A percentile compares a stretch with the other conserved stretches of the same genome.
These are phyloP conservation scores for Petrosia ficiformis DNA, from an alignment of 37 sponge, comb jelly and placozoan species.

Conservation along the genomic window DNA sequence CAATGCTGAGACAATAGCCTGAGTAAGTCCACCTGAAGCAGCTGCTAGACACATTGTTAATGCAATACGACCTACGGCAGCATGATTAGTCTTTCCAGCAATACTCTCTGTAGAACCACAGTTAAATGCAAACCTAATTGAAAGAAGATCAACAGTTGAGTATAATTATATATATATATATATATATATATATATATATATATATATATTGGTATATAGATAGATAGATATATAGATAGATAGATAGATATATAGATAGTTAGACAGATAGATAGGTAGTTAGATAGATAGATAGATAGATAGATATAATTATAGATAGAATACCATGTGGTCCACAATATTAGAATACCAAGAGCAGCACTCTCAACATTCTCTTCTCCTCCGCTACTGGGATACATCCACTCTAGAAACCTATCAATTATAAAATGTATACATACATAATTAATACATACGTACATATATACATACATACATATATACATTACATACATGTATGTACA, in stretches of 20 bases:
- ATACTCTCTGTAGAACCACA: constrained; percentile 79
- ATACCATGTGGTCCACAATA: constrained; percentile 85
- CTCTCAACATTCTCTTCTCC: constrained; percentile 87
- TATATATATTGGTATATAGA: too few species aligned
- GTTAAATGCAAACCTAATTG: constrained; percentile 85
- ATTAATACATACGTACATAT: not conserved
- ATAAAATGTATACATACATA: not conserved
- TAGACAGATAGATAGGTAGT: too few species aligned
- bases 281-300: too few species aligned
- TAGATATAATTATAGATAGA: too few species aligned
- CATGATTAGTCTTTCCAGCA: constrained; percentile 49
- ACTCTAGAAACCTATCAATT: constrained; percentile 48
- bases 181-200: not conserved
- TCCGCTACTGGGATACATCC: constrained; percentile 82
- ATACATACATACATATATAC: too few species aligned
- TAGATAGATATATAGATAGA: too few species aligned
- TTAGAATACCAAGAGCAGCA: constrained; percentile 85
- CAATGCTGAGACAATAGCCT: constrained; percentile 60
- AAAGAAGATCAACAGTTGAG: not conserved
- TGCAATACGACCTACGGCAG: constrained; percentile 79
- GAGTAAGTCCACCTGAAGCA: constrained; percentile 63
- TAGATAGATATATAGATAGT: too few species aligned
- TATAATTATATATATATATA: too few species aligned
- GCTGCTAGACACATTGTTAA: constrained; percentile 74
- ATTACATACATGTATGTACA: too few species aligned